Evolutionary conservation across 2,797 vertebrate species (phyloP), one percentile per base, ranked within the genome.

Genomic region (Nothura maculosa): DNA sequence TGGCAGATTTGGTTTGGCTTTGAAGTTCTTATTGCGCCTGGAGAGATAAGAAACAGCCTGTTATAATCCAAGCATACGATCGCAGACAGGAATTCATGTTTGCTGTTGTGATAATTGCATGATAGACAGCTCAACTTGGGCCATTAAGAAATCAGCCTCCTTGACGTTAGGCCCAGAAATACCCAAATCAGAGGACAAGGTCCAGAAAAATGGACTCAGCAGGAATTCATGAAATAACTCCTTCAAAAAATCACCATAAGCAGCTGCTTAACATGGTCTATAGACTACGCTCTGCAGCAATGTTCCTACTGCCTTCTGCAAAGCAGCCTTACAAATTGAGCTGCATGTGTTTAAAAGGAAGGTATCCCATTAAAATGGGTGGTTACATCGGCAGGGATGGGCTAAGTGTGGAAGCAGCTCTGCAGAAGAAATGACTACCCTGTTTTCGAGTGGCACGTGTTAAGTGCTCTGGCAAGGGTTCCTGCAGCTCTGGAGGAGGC

Each of bases 21-120:
- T 99, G 97, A 98, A 98, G 96, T 99, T 99, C 97, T 98, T 99
- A 96, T 99, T 99, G 97, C 99, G 98, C 99, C 99, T 99, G 97
- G 72, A 91, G 79, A 97, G 68, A 97, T 4, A 94, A 96, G 45
- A 90, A 80, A 94, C 0, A 2, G 55, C 25, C 72, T n/a, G 36
- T 27, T 54, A 95, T 86, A 95, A 82, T 63, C 45, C 40, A 78
- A 1, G 1, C 0, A 4, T 13, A 40, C 28, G 47, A 2, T 0
- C 25, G 42, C 6, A 25, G 62, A 80, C 85, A 0, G 2, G 13
- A 32, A 36, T 5, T 14, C 13, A 34, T 14, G 30, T 45, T 55
- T 48, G n/a, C 18, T 28, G 34, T 8, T 63, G 34, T 8, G 45
- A 10, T 27, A n/a, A 30, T 47, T 21, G 27, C 52, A 28, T 30